A percentile compares a stretch with the other conserved stretches of the same genome.
These are phyloP conservation scores for Valencia hispanica DNA, from an alignment of 2,797 vertebrate genomes.

Conservation along the genomic window DNA sequence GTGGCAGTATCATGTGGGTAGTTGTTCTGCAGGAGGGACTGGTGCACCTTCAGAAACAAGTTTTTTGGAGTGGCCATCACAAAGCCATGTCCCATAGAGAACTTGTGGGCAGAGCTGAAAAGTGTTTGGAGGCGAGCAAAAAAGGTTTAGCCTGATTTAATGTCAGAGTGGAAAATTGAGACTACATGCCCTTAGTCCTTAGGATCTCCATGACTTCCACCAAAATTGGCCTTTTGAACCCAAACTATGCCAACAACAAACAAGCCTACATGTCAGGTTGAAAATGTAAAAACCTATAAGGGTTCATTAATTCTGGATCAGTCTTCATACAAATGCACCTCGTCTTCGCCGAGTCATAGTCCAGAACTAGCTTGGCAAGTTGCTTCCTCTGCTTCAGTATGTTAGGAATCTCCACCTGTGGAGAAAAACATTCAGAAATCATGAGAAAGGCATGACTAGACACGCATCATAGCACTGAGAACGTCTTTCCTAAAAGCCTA, in stretches of 20 bases:
- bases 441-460: not conserved
- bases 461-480: not conserved
- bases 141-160: not conserved
- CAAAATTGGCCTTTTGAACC: not conserved
- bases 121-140: not conserved
- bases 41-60: not conserved
- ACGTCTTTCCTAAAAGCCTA: conserved; percentile 14
- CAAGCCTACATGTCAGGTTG: not conserved
- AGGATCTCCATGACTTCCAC: not conserved
- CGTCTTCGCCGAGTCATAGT: conserved; percentile 94
- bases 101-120: not conserved
- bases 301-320: not conserved
- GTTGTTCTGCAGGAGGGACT: not conserved
- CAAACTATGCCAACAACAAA: not conserved
- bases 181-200: not conserved
- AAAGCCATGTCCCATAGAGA: too few species aligned
- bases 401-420: conserved; percentile 94
- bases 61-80: not conserved
- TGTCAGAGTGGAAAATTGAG: not conserved
- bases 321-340: conserved; percentile 74
- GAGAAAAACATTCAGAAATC: conserved; percentile 23
- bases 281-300: not conserved
- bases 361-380: conserved; percentile 91
- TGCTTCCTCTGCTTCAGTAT: conserved; percentile 97
- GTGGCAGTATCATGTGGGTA: not conserved